phyloP scores from a whole-genome alignment of 2,888 invertebrate genomes.

The Lepidocyrtinus sp. region DNA sequence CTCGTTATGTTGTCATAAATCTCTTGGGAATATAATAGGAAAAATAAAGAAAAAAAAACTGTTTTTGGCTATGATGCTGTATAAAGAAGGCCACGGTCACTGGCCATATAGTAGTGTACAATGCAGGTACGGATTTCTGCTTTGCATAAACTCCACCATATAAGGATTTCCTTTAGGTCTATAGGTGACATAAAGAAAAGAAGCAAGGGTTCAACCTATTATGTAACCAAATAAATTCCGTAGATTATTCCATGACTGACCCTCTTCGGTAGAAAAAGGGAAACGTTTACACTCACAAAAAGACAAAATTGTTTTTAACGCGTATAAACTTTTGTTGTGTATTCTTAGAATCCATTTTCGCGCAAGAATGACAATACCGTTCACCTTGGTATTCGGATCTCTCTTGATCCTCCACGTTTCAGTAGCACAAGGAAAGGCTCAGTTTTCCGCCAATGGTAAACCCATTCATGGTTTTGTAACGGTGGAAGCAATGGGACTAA shows the following conservation, averaged over 20 bases:
- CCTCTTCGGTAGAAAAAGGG: neutral
- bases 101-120: neutral
- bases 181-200: neutral
- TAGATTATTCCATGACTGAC: neutral
- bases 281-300: no score
- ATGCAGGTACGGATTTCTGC: neutral
- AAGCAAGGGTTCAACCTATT: slow-evolving; percentile 1
- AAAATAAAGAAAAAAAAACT: no score
- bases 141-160: neutral
- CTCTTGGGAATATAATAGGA: no score
- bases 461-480: neutral
- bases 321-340: no score
- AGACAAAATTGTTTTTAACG: no score
- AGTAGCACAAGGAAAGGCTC: slow-evolving; percentile 54
- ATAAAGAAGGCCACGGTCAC: slow-evolving; percentile 60
- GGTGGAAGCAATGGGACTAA: slow-evolving; percentile 21
- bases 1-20: no score
- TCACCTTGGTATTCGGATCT: slow-evolving; percentile 48
- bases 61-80: neutral
- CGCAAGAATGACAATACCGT: slow-evolving; percentile 46
- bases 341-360: slow-evolving; percentile 8
- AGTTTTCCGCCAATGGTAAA: slow-evolving; percentile 39
- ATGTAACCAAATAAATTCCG: neutral
- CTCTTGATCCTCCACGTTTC: slow-evolving; percentile 51
- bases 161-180: neutral